Evolutionary conservation across 2,113 vertebrate genomes (phyloP).

Genomic region (Vulpes vulpes): DNA sequence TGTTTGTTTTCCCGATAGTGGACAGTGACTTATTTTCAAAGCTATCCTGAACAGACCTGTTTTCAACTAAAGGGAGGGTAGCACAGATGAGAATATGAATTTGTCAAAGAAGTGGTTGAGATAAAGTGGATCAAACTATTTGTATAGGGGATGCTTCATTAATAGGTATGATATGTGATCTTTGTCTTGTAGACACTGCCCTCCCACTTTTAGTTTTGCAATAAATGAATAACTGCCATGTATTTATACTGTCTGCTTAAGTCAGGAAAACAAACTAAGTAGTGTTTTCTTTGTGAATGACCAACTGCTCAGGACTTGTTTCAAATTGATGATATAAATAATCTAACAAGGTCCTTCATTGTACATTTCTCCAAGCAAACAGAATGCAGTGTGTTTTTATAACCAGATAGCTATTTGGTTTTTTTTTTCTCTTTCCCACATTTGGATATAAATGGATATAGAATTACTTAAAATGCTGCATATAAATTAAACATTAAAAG

Average conservation of each 20-base stretch:
- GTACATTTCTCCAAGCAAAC: slow-evolving; percentile 82
- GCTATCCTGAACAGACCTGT: not conserved
- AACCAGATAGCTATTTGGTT: slow-evolving; percentile 80
- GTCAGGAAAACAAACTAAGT: slow-evolving; percentile 51
- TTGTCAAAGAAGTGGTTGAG: not conserved
- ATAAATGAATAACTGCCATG: slow-evolving; percentile 32
- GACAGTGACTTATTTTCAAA: slow-evolving; percentile 26
- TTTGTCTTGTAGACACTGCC: slow-evolving; percentile 62
- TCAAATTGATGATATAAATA: slow-evolving; percentile 83
- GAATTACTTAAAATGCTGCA: slow-evolving; percentile 88
- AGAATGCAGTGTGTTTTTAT: slow-evolving; percentile 83
- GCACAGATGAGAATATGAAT: not conserved
- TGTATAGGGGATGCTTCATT: not conserved
- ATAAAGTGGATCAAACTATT: not conserved
- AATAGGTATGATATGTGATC: slow-evolving; percentile 37
- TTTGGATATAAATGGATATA: slow-evolving; percentile 85
- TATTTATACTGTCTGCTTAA: slow-evolving; percentile 54
- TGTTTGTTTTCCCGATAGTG: slow-evolving; percentile 19
- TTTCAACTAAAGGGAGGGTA: slow-evolving; percentile 18
- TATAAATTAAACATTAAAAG: slow-evolving; percentile 91
- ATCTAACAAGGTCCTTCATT: slow-evolving; percentile 74
- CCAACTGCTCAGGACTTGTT: slow-evolving; percentile 61
- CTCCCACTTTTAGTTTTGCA: slow-evolving; percentile 17
- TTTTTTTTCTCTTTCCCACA: slow-evolving; percentile 76
- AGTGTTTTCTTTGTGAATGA: slow-evolving; percentile 62